A percentile compares a stretch with the other conserved stretches of the same genome.
Evolutionary conservation across 1,140 invertebrate species (phyloP).

Genomic region (Sitodiplosis mosellana): DNA sequence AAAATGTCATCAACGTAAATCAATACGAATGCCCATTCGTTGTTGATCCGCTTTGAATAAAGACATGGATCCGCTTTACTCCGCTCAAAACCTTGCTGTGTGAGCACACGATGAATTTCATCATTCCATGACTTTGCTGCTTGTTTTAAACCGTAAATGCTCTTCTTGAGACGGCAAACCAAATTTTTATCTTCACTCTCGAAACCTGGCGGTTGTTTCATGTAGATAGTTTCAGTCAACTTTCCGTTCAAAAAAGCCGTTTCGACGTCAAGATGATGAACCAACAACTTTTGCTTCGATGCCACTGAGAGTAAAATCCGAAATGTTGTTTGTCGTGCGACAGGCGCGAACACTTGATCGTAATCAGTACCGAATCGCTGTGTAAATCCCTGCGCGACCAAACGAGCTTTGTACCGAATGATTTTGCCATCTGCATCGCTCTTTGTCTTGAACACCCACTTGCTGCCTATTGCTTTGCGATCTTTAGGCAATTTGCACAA

Average conservation of each 20-base stretch:
- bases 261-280: slow-evolving; percentile 16
- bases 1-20: neutral
- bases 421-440: slow-evolving; percentile 6
- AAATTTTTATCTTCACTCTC: slow-evolving; percentile 4
- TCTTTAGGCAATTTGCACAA: neutral
- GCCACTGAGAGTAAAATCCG: slow-evolving; percentile 1
- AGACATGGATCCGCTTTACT: neutral
- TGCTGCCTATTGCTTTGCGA: slow-evolving; percentile 1
- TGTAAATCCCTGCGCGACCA: slow-evolving; percentile 9
- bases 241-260: slow-evolving; percentile 24
- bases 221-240: slow-evolving; percentile 22
- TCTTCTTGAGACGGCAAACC: slow-evolving; percentile 15
- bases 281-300: neutral
- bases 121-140: slow-evolving; percentile 8
- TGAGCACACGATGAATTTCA: neutral
- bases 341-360: slow-evolving; percentile 8
- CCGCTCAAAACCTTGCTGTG: neutral
- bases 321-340: slow-evolving; percentile 12
- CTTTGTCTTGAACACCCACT: slow-evolving; percentile 12
- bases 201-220: slow-evolving; percentile 16
- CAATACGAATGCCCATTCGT: neutral
- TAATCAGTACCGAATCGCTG: slow-evolving; percentile 8
- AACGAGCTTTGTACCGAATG: slow-evolving; percentile 16
- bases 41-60: neutral
- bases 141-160: slow-evolving; percentile 24